Percentiles rank a stretch among this genome's conserved stretches.
Evolutionary conservation across 2,888 invertebrate species (phyloP).

Genomic region (Cephus sareptanus): DNA sequence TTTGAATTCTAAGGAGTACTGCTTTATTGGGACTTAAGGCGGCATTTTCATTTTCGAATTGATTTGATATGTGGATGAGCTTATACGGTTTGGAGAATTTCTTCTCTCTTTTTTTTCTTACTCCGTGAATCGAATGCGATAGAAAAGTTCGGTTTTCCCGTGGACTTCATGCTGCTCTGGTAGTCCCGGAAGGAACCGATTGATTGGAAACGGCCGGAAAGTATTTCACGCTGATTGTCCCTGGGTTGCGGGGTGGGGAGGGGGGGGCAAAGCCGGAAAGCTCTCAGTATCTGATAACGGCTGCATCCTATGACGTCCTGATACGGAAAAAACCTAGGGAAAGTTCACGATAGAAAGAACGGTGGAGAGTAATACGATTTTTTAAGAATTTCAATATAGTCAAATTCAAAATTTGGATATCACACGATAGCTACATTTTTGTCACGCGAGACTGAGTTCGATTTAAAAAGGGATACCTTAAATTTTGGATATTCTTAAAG

Average conservation of each 20-base stretch:
- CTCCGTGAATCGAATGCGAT: constrained; percentile 45
- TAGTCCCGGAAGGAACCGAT: constrained; percentile 64
- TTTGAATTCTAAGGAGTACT: too few species aligned
- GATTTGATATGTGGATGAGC: too few species aligned
- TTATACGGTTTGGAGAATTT: too few species aligned
- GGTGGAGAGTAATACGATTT: not conserved
- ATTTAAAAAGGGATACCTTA: too few species aligned
- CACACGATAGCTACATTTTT: too few species aligned
- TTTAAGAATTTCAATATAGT: too few species aligned
- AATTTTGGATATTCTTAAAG: too few species aligned
- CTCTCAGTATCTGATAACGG: constrained; percentile 23
- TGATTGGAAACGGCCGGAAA: constrained; percentile 63
- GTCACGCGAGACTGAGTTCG: too few species aligned
- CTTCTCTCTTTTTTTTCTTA: not conserved
- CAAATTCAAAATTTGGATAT: too few species aligned
- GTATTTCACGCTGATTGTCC: constrained; percentile 49
- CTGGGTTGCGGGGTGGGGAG: not conserved
- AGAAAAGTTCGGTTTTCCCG: constrained; percentile 65
- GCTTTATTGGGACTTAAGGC: too few species aligned
- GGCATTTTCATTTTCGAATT: too few species aligned
- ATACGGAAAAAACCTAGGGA: constrained; percentile 52
- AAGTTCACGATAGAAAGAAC: constrained; percentile 27
- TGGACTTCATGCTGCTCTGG: constrained; percentile 60
- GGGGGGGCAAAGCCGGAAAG: constrained; percentile 12
- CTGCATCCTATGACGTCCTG: constrained; percentile 50